Evolutionary conservation across 2,797 vertebrate genomes (phyloP).

Genomic region (Tapera naevia): DNA sequence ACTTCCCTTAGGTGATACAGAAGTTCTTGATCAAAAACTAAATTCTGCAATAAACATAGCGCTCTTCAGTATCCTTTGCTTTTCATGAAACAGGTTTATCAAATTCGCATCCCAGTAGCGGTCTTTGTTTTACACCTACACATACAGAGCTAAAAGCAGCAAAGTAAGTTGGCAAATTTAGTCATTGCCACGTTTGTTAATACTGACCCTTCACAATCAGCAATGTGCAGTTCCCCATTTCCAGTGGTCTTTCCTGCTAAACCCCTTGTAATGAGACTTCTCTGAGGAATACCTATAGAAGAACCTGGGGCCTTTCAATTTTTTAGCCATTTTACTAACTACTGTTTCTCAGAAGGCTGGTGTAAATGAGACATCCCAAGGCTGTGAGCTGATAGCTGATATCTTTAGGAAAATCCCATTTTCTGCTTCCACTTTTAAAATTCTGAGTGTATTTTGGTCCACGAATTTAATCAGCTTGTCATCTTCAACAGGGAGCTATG

Average conservation of each 20-base stretch:
- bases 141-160: not conserved
- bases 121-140: not conserved
- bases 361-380: not conserved
- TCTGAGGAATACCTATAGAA: not conserved
- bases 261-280: not conserved
- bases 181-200: not conserved
- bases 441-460: not conserved
- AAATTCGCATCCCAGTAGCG: not conserved
- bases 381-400: not conserved
- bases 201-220: not conserved
- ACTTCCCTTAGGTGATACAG: not conserved
- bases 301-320: not conserved
- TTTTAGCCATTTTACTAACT: not conserved
- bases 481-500: not conserved
- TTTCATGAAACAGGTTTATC: not conserved
- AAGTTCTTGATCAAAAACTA: not conserved
- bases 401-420: not conserved
- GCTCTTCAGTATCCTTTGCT: not conserved
- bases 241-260: not conserved
- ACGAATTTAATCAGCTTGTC: not conserved
- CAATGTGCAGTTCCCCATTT: not conserved
- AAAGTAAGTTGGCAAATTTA: not conserved
- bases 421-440: constrained; percentile 4
- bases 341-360: not conserved
- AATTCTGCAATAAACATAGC: not conserved